These are phyloP conservation scores for Phymastichus coffea DNA, from an alignment of 1,140 invertebrate genomes.

Conservation along the genomic window DNA sequence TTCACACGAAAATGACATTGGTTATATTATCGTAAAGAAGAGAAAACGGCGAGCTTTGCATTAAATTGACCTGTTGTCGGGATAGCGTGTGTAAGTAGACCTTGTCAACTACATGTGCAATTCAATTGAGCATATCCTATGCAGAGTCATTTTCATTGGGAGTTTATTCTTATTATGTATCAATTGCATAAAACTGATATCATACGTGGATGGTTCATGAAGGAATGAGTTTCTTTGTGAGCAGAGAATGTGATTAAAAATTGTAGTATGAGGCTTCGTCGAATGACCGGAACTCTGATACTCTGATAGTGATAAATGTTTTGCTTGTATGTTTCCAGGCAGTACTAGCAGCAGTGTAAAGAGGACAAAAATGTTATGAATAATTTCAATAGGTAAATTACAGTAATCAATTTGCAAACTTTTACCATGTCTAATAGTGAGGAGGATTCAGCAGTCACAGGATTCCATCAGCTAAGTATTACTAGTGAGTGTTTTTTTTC, in stretches of 20 bases:
- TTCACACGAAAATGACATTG: not conserved
- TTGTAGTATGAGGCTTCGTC: not conserved
- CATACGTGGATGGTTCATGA: not conserved
- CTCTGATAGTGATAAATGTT: not conserved
- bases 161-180: not conserved
- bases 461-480: slow-evolving; percentile 66
- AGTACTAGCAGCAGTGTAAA: slow-evolving; percentile 24
- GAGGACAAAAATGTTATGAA: slow-evolving; percentile 30
- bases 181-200: not conserved
- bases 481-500: slow-evolving; percentile 57
- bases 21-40: not conserved
- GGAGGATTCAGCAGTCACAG: slow-evolving; percentile 53
- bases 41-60: not conserved
- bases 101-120: not conserved
- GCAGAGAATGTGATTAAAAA: not conserved
- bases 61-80: not conserved
- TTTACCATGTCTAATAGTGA: slow-evolving; percentile 53
- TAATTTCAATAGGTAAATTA: too few species aligned
- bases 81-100: not conserved
- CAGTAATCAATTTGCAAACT: slow-evolving; percentile 29
- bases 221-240: not conserved
- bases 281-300: not conserved
- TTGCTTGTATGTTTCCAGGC: slow-evolving; percentile 2
- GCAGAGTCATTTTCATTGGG: not conserved
- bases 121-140: not conserved